A percentile compares a stretch with the other conserved stretches of the same genome.
Conservation (phyloP, 2,888 invertebrate genomes). For the Alloscopus bannaensis region DNA sequence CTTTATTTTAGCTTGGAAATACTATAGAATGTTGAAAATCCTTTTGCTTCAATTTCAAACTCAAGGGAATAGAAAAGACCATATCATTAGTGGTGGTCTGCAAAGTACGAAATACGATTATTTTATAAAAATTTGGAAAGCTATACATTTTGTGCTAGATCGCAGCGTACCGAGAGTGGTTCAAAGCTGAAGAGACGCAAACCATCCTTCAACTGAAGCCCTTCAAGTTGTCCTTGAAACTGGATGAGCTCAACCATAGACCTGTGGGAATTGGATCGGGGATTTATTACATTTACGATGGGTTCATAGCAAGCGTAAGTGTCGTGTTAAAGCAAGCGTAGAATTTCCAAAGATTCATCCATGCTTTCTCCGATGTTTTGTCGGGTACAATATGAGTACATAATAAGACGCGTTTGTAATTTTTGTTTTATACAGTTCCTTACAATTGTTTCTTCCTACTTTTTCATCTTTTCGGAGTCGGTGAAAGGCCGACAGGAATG, state of each 20-base stretch:
- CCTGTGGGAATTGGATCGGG: slow-evolving; percentile 1
- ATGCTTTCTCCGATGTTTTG: too few species aligned
- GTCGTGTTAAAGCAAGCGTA: background rate
- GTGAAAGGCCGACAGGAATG: too few species aligned
- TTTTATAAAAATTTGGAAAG: too few species aligned
- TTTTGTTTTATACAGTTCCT: background rate
- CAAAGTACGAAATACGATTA: too few species aligned
- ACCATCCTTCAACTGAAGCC: background rate
- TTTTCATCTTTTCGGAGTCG: background rate
- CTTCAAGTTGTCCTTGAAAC: background rate
- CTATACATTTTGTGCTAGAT: too few species aligned
- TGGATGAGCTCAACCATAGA: background rate
- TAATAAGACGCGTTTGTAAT: background rate
- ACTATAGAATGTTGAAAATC: too few species aligned
- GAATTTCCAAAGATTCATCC: background rate
- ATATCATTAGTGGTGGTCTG: too few species aligned
- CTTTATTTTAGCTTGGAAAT: too few species aligned
- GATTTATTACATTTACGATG: background rate
- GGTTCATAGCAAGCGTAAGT: slow-evolving; percentile 6
- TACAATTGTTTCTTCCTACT: background rate
- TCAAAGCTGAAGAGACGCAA: slow-evolving; percentile 3
- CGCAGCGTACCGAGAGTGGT: too few species aligned
- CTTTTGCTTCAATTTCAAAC: too few species aligned
- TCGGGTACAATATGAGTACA: background rate
- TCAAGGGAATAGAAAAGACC: too few species aligned